Conservation (phyloP, 2,797 vertebrate species). For the Sebastes nivosus region DNA sequence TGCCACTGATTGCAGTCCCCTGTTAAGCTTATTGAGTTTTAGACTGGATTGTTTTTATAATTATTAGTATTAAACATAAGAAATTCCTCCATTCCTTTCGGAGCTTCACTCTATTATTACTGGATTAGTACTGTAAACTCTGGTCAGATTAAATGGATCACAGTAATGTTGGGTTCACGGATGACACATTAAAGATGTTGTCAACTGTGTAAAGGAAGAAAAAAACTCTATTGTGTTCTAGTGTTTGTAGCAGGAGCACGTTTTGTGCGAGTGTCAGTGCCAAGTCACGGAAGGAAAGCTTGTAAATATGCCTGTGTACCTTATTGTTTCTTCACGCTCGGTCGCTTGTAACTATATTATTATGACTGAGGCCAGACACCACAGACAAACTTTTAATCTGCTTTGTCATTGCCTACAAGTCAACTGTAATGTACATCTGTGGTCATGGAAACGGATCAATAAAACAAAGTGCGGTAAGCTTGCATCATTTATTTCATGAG, state of each 20-base stretch:
- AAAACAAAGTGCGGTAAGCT: slow-evolving; percentile 69
- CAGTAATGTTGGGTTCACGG: slow-evolving; percentile 14
- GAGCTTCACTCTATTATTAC: slow-evolving; percentile 25
- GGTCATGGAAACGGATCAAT: slow-evolving; percentile 75
- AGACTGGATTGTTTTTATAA: slow-evolving; percentile 70
- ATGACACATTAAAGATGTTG: background rate
- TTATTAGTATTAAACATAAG: slow-evolving; percentile 40
- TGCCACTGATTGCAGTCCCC: slow-evolving; percentile 40
- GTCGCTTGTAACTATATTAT: slow-evolving; percentile 80
- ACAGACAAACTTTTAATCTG: slow-evolving; percentile 72
- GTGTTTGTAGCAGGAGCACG: slow-evolving; percentile 39
- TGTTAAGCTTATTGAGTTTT: slow-evolving; percentile 51
- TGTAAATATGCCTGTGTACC: slow-evolving; percentile 81
- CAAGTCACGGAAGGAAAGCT: slow-evolving; percentile 64
- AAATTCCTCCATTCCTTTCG: slow-evolving; percentile 33
- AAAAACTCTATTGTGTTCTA: slow-evolving; percentile 20
- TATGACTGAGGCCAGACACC: slow-evolving; percentile 73
- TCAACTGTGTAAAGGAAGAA: slow-evolving; percentile 14
- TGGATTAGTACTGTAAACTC: slow-evolving; percentile 54
- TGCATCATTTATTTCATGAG: slow-evolving; percentile 5
- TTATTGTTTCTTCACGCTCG: slow-evolving; percentile 71
- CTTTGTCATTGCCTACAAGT: slow-evolving; percentile 75
- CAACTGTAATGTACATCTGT: slow-evolving; percentile 75
- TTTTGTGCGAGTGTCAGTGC: slow-evolving; percentile 39
- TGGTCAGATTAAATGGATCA: slow-evolving; percentile 32